Evolutionary conservation across 2,113 vertebrate species (phyloP).

Genomic region (Emydocephalus ijimae): DNA sequence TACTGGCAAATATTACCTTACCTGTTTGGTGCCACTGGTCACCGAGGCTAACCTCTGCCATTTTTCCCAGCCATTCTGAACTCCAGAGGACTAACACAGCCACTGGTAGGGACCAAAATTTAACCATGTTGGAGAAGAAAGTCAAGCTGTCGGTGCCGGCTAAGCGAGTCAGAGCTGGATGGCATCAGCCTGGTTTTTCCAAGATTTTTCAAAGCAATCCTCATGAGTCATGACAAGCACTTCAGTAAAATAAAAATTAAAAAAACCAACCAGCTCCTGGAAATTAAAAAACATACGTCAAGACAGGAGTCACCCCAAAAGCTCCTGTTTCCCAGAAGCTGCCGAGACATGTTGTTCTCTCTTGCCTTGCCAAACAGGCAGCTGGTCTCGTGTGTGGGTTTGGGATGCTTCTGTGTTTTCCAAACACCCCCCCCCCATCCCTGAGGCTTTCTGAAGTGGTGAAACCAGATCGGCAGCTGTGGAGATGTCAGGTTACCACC

Average conservation of each 20-base stretch:
- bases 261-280: background rate
- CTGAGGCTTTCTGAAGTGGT: background rate
- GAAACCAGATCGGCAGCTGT: background rate
- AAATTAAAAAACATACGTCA: background rate
- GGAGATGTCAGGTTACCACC: background rate
- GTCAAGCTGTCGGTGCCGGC: background rate
- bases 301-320: background rate
- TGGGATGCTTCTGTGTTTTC: background rate
- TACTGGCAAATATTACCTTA: background rate
- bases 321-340: background rate
- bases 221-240: conserved; percentile 47
- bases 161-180: background rate
- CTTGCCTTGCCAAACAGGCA: background rate
- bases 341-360: background rate
- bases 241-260: conserved; percentile 8
- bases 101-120: background rate
- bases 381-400: too few relatives aligned
- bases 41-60: background rate
- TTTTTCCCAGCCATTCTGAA: background rate
- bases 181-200: background rate
- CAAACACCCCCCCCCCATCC: background rate
- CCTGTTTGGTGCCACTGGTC: background rate
- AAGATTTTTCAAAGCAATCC: conserved; percentile 32
- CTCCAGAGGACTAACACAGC: background rate
- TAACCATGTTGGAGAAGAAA: background rate